A percentile compares a stretch with the other conserved stretches of the same genome.
Conservation (phyloP, 2,113 vertebrate genomes). For the Zootoca vivipara region DNA sequence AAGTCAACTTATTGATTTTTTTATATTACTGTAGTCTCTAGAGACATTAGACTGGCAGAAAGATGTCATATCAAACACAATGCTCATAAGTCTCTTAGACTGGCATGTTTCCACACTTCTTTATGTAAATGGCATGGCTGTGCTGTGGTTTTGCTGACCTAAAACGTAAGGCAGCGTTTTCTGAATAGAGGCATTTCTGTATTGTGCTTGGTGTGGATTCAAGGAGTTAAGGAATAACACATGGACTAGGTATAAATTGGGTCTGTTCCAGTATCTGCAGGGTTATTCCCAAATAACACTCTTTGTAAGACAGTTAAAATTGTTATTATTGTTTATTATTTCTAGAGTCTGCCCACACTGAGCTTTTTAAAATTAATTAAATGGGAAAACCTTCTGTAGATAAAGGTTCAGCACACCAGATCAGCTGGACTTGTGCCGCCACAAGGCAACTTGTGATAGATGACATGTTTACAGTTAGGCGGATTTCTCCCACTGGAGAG, state of each 20-base stretch:
- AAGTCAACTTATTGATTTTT: not conserved
- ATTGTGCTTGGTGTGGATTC: constrained; percentile 26
- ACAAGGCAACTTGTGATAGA: constrained; percentile 6
- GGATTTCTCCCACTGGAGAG: constrained; percentile 36
- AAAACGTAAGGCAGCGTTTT: constrained; percentile 15
- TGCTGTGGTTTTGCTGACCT: not conserved
- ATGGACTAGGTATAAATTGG: constrained; percentile 3
- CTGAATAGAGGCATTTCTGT: constrained; percentile 24
- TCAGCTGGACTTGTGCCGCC: not conserved
- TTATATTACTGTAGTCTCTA: not conserved
- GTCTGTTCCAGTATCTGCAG: constrained; percentile 7
- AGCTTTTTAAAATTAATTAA: constrained; percentile 30
- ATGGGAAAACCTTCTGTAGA: constrained; percentile 40
- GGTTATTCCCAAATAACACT: constrained; percentile 4
- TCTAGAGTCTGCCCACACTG: not conserved
- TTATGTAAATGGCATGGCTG: not conserved
- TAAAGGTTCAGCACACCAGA: not conserved
- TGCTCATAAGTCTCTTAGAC: not conserved
- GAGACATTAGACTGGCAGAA: not conserved
- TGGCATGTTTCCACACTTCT: not conserved
- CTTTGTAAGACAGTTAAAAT: not conserved
- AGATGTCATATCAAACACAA: not conserved
- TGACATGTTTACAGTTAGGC: constrained; percentile 43
- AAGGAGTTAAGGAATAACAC: constrained; percentile 22
- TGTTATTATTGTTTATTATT: not conserved